Evolutionary conservation across 2,888 invertebrate species (phyloP).

Genomic region (Miltochrista miniata): DNA sequence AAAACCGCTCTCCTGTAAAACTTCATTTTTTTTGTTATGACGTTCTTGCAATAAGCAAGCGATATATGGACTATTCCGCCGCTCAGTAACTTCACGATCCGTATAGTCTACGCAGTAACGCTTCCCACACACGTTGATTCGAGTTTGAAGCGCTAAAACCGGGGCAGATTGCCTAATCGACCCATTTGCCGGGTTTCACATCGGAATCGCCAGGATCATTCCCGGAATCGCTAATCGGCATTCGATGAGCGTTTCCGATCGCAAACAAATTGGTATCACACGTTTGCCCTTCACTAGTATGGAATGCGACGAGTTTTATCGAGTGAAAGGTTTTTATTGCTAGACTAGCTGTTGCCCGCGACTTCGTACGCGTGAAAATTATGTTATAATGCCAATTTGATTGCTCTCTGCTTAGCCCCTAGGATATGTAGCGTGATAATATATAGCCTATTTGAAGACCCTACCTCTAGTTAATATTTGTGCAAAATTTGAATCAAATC

Average conservation of each 20-base stretch:
- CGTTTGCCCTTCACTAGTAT: constrained; percentile 38
- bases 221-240: constrained; percentile 62
- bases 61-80: constrained; percentile 7
- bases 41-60: too few species aligned
- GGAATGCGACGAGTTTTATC: constrained; percentile 31
- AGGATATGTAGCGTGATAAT: too few species aligned
- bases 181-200: constrained; percentile 63
- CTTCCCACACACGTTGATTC: constrained; percentile 39
- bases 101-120: constrained; percentile 18
- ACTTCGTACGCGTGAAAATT: too few species aligned
- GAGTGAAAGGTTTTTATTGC: constrained; percentile 35
- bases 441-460: too few species aligned
- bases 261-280: constrained; percentile 62
- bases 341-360: too few species aligned
- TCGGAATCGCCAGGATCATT: constrained; percentile 56
- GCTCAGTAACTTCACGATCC: constrained; percentile 15
- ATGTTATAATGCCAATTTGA: too few species aligned
- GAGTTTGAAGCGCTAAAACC: constrained; percentile 56
- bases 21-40: too few species aligned
- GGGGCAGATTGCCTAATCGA: constrained; percentile 66
- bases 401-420: too few species aligned
- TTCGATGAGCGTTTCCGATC: constrained; percentile 57
- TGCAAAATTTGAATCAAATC: too few species aligned
- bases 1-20: too few species aligned
- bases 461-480: too few species aligned